phyloP scores from a whole-genome alignment of 2,797 vertebrate genomes.

The Enteromius trimaculatus region DNA sequence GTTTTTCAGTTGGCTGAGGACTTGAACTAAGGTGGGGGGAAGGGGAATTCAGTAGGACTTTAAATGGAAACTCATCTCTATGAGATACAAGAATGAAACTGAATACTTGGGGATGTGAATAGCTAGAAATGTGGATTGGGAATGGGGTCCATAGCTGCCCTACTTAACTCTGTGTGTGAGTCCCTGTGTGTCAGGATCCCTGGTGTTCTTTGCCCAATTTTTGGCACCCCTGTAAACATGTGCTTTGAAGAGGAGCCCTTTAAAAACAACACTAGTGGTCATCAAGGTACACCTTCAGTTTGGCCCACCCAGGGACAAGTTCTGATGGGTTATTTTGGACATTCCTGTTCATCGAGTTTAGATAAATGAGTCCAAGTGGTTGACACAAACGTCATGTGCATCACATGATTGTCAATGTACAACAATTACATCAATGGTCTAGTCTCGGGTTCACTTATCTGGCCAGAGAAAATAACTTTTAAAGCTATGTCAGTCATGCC shows the following conservation, averaged over 20 bases:
- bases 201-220: slow-evolving; percentile 64
- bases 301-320: slow-evolving; percentile 74
- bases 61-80: slow-evolving; percentile 66
- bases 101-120: slow-evolving; percentile 62
- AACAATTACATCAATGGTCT: neutral
- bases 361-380: slow-evolving; percentile 4
- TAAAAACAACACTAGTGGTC: slow-evolving; percentile 70
- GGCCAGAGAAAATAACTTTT: neutral
- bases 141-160: slow-evolving; percentile 43
- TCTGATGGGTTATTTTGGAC: slow-evolving; percentile 35
- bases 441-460: neutral
- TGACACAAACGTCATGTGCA: slow-evolving; percentile 20
- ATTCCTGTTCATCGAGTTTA: neutral
- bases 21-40: slow-evolving; percentile 44
- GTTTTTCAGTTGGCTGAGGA: slow-evolving; percentile 40
- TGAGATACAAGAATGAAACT: slow-evolving; percentile 67
- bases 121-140: slow-evolving; percentile 64
- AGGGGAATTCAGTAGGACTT: slow-evolving; percentile 58
- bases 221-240: slow-evolving; percentile 75
- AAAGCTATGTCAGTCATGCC: neutral
- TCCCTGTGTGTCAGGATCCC: slow-evolving; percentile 55
- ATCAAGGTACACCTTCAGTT: slow-evolving; percentile 59
- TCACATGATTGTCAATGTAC: neutral
- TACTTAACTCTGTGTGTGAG: slow-evolving; percentile 30
- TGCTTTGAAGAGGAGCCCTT: slow-evolving; percentile 76